A percentile compares a stretch with the other conserved stretches of the same genome.
Evolutionary conservation across 2,797 vertebrate genomes (phyloP).

Genomic region (Gobionotothen gibberifrons): DNA sequence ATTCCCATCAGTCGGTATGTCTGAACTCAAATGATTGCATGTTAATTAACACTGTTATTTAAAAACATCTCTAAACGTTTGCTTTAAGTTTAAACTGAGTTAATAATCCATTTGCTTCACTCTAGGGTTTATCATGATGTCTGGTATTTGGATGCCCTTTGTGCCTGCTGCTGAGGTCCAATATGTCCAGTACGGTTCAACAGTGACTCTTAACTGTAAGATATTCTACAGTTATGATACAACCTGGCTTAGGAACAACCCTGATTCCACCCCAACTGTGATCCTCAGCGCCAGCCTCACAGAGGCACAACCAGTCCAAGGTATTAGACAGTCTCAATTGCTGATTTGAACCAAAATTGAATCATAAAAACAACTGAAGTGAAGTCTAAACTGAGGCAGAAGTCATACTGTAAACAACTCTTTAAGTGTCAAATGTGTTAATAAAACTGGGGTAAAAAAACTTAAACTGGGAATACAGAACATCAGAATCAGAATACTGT

Average conservation of each 20-base stretch:
- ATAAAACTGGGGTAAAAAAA: neutral
- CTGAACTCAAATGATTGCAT: no score
- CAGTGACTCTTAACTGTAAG: constrained; percentile 37
- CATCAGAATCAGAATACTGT: neutral
- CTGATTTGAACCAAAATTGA: neutral
- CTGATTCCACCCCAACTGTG: constrained; percentile 15
- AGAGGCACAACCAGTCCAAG: neutral
- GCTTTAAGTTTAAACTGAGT: neutral
- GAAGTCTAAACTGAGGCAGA: neutral
- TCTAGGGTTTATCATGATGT: constrained; percentile 13
- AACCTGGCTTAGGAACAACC: constrained; percentile 40
- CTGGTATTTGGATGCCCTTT: neutral
- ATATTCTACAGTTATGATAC: constrained; percentile 39
- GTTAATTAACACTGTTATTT: neutral
- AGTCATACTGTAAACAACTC: neutral
- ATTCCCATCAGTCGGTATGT: no score
- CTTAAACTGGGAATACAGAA: neutral
- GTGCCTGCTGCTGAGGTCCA: constrained; percentile 27
- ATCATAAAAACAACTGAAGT: neutral
- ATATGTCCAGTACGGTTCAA: constrained; percentile 22
- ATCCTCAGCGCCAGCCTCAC: constrained; percentile 26
- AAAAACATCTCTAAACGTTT: neutral
- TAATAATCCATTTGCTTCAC: neutral
- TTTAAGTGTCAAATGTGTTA: neutral
- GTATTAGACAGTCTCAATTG: constrained; percentile 8